These are phyloP conservation scores for Acipenser ruthenus DNA, from an alignment of 2,797 vertebrate species.

Conservation along the genomic window DNA sequence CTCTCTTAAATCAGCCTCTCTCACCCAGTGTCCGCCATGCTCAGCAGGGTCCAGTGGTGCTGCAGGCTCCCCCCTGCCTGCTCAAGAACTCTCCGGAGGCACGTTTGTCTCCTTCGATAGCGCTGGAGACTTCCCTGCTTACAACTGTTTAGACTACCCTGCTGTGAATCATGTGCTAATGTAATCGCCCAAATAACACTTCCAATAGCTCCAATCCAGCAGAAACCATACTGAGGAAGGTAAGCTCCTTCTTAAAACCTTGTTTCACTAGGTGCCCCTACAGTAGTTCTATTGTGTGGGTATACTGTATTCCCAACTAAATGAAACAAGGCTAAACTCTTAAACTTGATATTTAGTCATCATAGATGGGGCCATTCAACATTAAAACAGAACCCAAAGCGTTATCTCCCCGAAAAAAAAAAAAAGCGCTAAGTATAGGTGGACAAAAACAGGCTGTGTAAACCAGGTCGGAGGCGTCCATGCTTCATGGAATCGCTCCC, in stretches of 20 bases:
- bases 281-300: too few relatives aligned
- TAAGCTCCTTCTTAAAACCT: background rate
- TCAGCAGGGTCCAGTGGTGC: background rate
- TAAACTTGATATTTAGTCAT: too few relatives aligned
- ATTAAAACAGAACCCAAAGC: too few relatives aligned
- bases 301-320: too few relatives aligned
- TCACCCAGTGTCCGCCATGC: conserved; percentile 6
- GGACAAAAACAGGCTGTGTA: background rate
- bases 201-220: background rate
- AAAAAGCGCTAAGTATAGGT: background rate
- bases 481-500: background rate
- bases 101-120: background rate
- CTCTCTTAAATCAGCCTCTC: conserved; percentile 16
- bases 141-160: background rate
- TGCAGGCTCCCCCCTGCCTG: conserved; percentile 2
- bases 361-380: too few relatives aligned
- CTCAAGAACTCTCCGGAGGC: background rate
- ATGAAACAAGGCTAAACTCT: background rate
- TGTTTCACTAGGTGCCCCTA: too few relatives aligned
- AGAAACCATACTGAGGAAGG: background rate
- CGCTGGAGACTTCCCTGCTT: background rate
- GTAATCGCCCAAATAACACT: background rate
- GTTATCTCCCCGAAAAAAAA: background rate
- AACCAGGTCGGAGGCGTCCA: background rate
- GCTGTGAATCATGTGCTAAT: background rate